Conservation (phyloP, 2,797 vertebrate species). For the Pampus argenteus region DNA sequence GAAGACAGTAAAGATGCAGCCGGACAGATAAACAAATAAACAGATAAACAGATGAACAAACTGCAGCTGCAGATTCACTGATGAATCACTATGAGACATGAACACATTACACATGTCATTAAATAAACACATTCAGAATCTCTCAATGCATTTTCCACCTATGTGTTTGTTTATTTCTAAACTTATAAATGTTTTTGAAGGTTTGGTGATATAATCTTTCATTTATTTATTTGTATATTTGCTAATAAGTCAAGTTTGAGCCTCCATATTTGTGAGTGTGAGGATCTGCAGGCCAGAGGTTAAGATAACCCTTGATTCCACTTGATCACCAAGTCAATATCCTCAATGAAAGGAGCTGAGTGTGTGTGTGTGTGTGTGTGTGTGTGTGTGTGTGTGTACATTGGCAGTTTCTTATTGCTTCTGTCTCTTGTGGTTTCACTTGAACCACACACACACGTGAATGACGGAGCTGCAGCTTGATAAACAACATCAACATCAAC, state of each 20-base stretch:
- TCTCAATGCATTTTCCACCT: no score
- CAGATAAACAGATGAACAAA: no score
- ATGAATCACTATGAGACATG: no score
- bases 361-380: slow-evolving; percentile 34
- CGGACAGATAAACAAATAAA: not conserved
- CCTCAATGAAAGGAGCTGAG: slow-evolving; percentile 66
- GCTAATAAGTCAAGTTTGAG: slow-evolving; percentile 1
- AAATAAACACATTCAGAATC: no score
- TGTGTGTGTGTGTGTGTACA: slow-evolving; percentile 35
- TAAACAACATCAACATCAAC: slow-evolving; percentile 23
- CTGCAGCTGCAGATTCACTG: no score
- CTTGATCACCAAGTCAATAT: slow-evolving; percentile 81
- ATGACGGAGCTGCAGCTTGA: slow-evolving; percentile 11
- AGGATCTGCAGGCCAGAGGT: slow-evolving; percentile 74
- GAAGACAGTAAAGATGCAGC: not conserved
- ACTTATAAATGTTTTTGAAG: no score
- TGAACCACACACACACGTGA: slow-evolving; percentile 9
- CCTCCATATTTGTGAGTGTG: slow-evolving; percentile 44
- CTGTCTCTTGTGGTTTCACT: slow-evolving; percentile 37
- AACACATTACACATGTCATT: no score
- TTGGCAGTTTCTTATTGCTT: slow-evolving; percentile 47
- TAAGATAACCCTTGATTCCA: slow-evolving; percentile 80
- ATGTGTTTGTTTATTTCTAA: no score
- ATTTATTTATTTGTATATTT: not conserved
- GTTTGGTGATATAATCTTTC: not conserved